Base-by-base conservation (phyloP, 1,140 invertebrate genomes). In the Metaphire vulgaris region DNA sequence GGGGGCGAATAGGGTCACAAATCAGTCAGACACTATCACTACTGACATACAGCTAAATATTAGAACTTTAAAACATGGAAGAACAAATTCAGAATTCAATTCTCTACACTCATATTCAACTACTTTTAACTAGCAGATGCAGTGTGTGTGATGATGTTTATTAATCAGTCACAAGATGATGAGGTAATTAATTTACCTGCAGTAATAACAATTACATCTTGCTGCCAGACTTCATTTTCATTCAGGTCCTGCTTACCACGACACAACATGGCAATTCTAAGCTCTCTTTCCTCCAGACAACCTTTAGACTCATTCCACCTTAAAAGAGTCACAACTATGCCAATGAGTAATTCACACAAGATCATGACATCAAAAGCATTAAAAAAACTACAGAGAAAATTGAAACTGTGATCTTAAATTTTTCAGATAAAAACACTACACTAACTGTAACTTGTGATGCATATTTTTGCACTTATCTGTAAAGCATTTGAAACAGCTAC, bases 171-270 rank as follows among this genome's bases (percentile, higher is more conserved):
- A n/a, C n/a, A n/a, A n/a, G n/a, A n/a, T n/a, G n/a, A n/a, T n/a
- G n/a, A n/a, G n/a, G n/a, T n/a, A n/a, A n/a, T n/a, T 65, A 15
- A 68, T 74, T 67, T 74, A 83, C 83, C 83, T 80, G 83, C 83
- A 28, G 83, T 83, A 1, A 81, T 81, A n/a, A 85, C 79, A 68
- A 85, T 80, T 41, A 85, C 76, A 70, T 85, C 83, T 76, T 82
- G 81, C 76, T 83, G 80, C 81, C 80, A 85, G 0, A 83, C 74
- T 30, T 81, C 81, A 16, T 79, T 78, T 1, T 76, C 80, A 65
- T 76, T 74, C 41, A 79, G 78, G 2, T 69, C 74, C 34, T 79
- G 78, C 67, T 79, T 76, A 1, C 80, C 81, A 14, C 82, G 81
- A 80, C 81, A 83, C 2, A 85, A 67, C 16, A 76, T 74, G n/a